Conservation (phyloP, 2,113 vertebrate genomes). For the Paramisgurnus dabryanus region DNA sequence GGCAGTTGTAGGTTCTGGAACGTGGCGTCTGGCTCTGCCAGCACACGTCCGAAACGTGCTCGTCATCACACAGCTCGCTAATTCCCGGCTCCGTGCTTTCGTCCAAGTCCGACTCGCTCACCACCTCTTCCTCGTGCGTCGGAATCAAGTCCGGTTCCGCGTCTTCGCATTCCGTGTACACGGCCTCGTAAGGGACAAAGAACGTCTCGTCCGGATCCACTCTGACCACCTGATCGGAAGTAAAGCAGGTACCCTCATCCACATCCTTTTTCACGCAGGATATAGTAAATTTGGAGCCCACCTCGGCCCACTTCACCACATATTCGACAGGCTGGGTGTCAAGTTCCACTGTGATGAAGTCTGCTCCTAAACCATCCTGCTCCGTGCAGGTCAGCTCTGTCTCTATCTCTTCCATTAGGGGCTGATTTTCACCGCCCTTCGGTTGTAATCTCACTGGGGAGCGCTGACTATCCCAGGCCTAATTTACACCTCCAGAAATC, state of each 20-base stretch:
- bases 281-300: constrained; percentile 76
- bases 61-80: constrained; percentile 59
- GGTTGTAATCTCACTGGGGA: not conserved
- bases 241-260: constrained; percentile 59
- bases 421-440: constrained; percentile 13
- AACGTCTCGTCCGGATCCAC: constrained; percentile 70
- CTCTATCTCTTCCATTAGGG: constrained; percentile 71
- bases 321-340: constrained; percentile 80
- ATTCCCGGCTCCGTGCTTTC: constrained; percentile 64
- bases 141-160: constrained; percentile 72
- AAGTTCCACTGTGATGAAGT: constrained; percentile 78
- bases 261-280: constrained; percentile 75
- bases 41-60: constrained; percentile 46
- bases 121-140: constrained; percentile 64
- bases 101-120: constrained; percentile 43
- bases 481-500: constrained; percentile 24
- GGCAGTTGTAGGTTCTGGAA: constrained; percentile 69
- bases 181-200: constrained; percentile 74
- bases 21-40: constrained; percentile 65
- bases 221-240: constrained; percentile 61
- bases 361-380: constrained; percentile 70
- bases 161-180: constrained; percentile 71
- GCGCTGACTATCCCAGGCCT: constrained; percentile 13
- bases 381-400: constrained; percentile 70
- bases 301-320: constrained; percentile 77